These are phyloP conservation scores for Hydrotaea diabolus DNA, from an alignment of 2,888 invertebrate genomes.

Conservation along the genomic window DNA sequence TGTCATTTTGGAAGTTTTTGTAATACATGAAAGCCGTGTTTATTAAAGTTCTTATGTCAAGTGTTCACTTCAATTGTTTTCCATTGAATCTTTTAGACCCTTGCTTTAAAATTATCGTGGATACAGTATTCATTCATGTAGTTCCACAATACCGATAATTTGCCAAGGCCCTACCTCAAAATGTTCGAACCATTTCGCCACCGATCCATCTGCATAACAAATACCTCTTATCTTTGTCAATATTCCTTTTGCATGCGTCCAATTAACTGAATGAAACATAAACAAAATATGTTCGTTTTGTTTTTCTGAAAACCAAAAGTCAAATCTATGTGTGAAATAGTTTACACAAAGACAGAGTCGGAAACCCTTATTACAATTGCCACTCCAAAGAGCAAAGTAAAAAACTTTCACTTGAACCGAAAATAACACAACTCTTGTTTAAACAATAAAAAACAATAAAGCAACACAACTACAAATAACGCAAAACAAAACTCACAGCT, in stretches of 20 bases:
- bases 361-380: conserved; percentile 22
- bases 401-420: conserved; percentile 43
- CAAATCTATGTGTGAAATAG: conserved; percentile 12
- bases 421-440: conserved; percentile 44
- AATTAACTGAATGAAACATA: background rate
- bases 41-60: too few species aligned
- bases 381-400: conserved; percentile 15
- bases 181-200: too few species aligned
- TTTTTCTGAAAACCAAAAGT: background rate
- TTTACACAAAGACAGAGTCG: background rate
- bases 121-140: too few species aligned
- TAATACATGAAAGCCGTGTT: too few species aligned
- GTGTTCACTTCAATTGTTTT: too few species aligned
- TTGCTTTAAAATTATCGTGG: too few species aligned
- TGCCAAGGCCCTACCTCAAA: too few species aligned
- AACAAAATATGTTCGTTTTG: background rate
- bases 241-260: background rate
- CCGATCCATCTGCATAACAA: background rate
- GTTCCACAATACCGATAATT: too few species aligned
- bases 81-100: too few species aligned
- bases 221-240: background rate
- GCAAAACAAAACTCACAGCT: conserved; percentile 10
- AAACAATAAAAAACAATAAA: conserved; percentile 61
- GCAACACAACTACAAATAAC: conserved; percentile 36
- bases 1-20: too few species aligned